Evolutionary conservation across 2,888 invertebrate genomes (phyloP).

Genomic region (Heliconius erato): DNA sequence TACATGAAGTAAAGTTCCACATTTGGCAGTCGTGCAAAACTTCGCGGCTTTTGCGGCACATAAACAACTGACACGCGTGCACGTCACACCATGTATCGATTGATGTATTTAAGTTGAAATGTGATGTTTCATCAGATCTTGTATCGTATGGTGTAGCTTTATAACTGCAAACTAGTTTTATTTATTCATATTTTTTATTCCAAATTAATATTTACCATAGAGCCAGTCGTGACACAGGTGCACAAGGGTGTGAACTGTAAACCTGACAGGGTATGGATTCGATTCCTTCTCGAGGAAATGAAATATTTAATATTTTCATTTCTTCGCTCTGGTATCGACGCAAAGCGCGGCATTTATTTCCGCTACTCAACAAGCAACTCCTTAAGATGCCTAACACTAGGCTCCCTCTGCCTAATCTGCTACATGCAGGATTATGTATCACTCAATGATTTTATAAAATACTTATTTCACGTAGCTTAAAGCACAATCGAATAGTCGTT

Average conservation of each 20-base stretch:
- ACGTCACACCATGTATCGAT: slow-evolving; percentile 79
- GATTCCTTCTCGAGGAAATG: too few species aligned
- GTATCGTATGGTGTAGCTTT: slow-evolving; percentile 72
- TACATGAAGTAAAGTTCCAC: slow-evolving; percentile 68
- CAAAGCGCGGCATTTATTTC: too few species aligned
- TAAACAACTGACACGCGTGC: slow-evolving; percentile 82
- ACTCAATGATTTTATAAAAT: not conserved
- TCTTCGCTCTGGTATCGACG: too few species aligned
- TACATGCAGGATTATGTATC: not conserved
- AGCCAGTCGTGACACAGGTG: too few species aligned
- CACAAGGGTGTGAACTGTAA: too few species aligned
- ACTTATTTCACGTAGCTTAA: slow-evolving; percentile 1
- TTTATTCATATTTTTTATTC: too few species aligned
- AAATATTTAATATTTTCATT: too few species aligned
- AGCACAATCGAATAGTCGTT: slow-evolving; percentile 46
- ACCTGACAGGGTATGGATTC: too few species aligned
- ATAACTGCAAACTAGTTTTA: not conserved
- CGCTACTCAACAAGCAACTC: too few species aligned
- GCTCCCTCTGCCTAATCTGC: too few species aligned
- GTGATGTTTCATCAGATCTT: slow-evolving; percentile 80
- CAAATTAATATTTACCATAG: too few species aligned
- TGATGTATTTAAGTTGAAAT: slow-evolving; percentile 78
- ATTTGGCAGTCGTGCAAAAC: slow-evolving; percentile 82
- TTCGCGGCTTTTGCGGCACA: slow-evolving; percentile 81
- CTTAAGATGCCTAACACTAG: too few species aligned